These are phyloP conservation scores for Caenorhabditis doughertyi DNA, from an alignment of 2,888 invertebrate species.

Conservation along the genomic window DNA sequence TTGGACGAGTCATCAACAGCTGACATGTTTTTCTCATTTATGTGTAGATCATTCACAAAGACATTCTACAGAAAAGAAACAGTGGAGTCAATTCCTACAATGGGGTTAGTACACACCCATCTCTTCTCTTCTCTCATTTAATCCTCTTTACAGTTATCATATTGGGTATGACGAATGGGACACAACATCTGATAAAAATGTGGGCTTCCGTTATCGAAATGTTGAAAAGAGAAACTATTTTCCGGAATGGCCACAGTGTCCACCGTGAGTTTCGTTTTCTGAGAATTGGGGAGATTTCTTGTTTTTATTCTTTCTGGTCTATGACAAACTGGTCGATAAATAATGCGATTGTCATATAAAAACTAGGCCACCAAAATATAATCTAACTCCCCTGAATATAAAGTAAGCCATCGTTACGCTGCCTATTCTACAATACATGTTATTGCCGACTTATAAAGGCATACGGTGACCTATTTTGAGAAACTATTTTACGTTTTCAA, in stretches of 20 bases:
- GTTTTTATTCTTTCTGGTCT: not conserved
- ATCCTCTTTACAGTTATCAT: conserved; percentile 64
- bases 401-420: no score
- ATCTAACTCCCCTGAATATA: no score
- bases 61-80: conserved; percentile 57
- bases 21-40: conserved; percentile 72
- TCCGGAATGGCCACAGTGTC: conserved; percentile 78
- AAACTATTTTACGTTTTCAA: no score
- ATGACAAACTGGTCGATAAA: no score
- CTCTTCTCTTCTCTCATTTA: not conserved
- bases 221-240: conserved; percentile 76
- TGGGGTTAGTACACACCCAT: conserved; percentile 42
- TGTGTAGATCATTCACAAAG: conserved; percentile 74
- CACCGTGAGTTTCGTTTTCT: conserved; percentile 62
- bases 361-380: no score
- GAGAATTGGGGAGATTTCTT: not conserved
- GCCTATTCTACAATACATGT: no score
- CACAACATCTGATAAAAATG: conserved; percentile 75
- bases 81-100: conserved; percentile 67
- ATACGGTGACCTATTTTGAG: no score
- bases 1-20: conserved; percentile 60
- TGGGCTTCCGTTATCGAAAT: conserved; percentile 79
- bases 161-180: conserved; percentile 74
- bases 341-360: no score
- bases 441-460: no score